These are phyloP conservation scores for Plagiodera versicolora DNA, from an alignment of 2,888 invertebrate species.

Conservation along the genomic window DNA sequence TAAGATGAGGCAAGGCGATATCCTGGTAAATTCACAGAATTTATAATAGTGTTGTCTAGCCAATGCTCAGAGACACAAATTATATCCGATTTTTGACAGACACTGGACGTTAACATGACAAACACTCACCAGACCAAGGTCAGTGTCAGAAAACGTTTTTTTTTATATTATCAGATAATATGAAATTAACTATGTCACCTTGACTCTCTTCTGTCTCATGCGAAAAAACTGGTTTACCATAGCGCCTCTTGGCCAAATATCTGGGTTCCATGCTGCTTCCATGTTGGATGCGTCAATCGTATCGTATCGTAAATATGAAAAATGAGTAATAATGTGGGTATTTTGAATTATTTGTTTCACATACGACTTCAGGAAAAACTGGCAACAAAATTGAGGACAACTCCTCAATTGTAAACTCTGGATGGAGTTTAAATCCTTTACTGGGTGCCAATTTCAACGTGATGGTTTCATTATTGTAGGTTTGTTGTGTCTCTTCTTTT, in stretches of 20 bases:
- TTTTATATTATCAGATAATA: background rate
- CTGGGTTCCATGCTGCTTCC: background rate
- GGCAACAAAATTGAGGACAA: background rate
- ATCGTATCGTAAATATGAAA: no score
- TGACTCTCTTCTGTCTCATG: background rate
- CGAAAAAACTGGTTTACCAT: constrained; percentile 5
- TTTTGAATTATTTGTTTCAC: background rate
- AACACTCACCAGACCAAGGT: background rate
- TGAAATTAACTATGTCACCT: background rate
- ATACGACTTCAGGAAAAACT: constrained; percentile 1
- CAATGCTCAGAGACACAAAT: constrained; percentile 4
- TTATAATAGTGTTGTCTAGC: background rate
- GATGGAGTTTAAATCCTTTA: background rate
- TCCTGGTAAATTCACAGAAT: background rate
- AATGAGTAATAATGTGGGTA: no score
- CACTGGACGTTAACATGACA: background rate
- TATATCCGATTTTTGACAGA: background rate
- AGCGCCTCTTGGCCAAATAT: constrained; percentile 1
- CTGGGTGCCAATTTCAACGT: background rate
- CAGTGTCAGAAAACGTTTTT: background rate
- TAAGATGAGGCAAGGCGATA: background rate
- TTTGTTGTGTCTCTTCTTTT: constrained; percentile 1
- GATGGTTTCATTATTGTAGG: constrained; percentile 1
- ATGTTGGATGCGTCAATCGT: background rate
- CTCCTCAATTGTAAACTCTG: background rate